Evolutionary conservation across 1,140 invertebrate species (phyloP).

Genomic region (Riptortus pedestris): DNA sequence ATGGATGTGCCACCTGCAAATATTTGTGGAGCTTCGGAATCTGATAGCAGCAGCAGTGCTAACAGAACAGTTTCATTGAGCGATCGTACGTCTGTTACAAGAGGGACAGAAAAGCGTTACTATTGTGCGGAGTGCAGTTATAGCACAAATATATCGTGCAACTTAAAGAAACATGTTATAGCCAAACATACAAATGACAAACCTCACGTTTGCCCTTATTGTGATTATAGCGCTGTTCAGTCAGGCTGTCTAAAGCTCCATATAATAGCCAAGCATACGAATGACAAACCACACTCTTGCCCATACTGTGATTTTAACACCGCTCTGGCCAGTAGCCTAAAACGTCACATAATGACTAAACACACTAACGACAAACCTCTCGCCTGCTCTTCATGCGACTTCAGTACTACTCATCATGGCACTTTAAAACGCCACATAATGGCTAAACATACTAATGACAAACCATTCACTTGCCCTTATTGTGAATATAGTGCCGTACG

Average conservation of each 20-base stretch:
- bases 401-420: too few species aligned
- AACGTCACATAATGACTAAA: neutral
- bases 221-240: neutral
- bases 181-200: neutral
- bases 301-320: neutral
- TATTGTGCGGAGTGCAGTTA: neutral
- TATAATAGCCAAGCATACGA: neutral
- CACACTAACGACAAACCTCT: neutral
- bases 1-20: too few species aligned
- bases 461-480: neutral
- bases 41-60: too few species aligned
- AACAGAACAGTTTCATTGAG: too few species aligned
- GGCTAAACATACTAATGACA: neutral
- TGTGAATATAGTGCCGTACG: neutral
- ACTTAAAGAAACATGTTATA: neutral
- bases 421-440: neutral
- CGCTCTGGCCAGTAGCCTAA: neutral
- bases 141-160: neutral
- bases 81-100: too few species aligned
- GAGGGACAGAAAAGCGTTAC: neutral
- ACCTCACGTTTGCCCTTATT: neutral
- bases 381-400: neutral
- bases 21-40: too few species aligned
- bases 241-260: neutral
- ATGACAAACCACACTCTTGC: neutral